Conservation (phyloP, 2,113 vertebrate species). For the Caloenas nicobarica region DNA sequence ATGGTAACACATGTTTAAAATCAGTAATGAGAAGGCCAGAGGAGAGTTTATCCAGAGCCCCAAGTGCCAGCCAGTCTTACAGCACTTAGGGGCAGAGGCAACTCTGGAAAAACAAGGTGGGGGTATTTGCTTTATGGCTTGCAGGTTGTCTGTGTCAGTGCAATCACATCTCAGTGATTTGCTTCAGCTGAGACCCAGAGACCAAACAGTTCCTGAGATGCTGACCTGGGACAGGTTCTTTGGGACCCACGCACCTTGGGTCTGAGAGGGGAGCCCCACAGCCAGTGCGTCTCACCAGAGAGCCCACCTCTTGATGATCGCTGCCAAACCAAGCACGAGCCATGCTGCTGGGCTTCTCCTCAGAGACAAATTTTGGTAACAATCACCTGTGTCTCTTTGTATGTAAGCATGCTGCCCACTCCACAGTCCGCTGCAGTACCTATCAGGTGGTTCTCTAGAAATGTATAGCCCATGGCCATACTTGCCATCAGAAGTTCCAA, state of each 20-base stretch:
- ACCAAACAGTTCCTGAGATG: background rate
- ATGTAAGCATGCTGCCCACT: background rate
- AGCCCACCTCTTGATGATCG: background rate
- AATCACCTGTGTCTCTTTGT: background rate
- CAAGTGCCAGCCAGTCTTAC: background rate
- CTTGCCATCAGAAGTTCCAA: background rate
- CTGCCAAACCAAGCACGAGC: fast-evolving
- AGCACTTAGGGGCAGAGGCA: conserved; percentile 6
- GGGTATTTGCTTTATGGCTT: background rate
- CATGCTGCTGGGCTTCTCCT: background rate
- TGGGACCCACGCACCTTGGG: fast-evolving
- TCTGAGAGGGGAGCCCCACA: background rate
- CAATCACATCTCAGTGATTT: background rate
- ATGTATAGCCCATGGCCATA: fast-evolving
- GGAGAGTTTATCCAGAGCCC: background rate
- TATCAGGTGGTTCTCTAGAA: background rate
- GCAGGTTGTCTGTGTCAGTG: background rate
- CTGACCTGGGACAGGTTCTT: background rate
- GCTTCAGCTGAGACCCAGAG: background rate
- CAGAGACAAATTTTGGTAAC: background rate
- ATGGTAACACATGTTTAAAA: conserved; percentile 25
- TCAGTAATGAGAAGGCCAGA: conserved; percentile 20
- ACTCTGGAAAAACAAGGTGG: background rate
- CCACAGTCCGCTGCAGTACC: background rate
- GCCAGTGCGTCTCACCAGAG: background rate